phyloP scores from a whole-genome alignment of 2,797 vertebrate genomes.

The Orestias chungarensis region DNA sequence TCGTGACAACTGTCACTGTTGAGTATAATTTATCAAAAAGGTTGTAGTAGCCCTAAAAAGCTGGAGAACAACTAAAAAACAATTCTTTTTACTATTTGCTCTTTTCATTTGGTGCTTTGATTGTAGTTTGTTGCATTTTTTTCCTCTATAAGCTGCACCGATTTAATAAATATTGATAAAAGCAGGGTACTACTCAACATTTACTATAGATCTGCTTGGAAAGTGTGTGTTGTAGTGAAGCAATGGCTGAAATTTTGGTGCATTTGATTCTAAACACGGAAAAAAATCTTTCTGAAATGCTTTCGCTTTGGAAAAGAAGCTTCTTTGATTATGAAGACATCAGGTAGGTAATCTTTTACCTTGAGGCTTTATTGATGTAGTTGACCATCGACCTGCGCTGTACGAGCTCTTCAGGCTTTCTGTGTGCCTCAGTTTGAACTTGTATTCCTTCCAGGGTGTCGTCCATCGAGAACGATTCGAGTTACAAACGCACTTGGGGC shows the following conservation, averaged over 20 bases:
- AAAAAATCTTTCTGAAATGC: slow-evolving; percentile 64
- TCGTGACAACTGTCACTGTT: not conserved
- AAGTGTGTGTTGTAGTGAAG: slow-evolving; percentile 21
- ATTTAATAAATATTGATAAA: not conserved
- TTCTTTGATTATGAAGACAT: slow-evolving; percentile 66
- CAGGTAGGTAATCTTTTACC: slow-evolving; percentile 59
- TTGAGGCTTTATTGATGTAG: not conserved
- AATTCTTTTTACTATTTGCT: not conserved
- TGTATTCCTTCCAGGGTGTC: slow-evolving; percentile 76
- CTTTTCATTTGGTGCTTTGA: not conserved
- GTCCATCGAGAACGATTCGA: slow-evolving; percentile 87
- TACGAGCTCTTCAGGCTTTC: not conserved
- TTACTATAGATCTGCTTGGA: not conserved
- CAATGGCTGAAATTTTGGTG: not conserved
- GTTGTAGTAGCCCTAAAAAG: not conserved
- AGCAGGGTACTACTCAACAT: no score
- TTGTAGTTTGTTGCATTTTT: not conserved
- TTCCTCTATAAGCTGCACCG: not conserved
- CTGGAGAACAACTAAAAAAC: not conserved
- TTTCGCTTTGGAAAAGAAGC: slow-evolving; percentile 64
- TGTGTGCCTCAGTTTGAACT: not conserved
- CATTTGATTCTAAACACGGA: slow-evolving; percentile 47
- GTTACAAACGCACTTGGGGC: slow-evolving; percentile 91
- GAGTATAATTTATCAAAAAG: not conserved
- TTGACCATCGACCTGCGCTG: not conserved